Base-by-base conservation (phyloP, 2,888 invertebrate species). In the Cremastobaeus sp. region DNA sequence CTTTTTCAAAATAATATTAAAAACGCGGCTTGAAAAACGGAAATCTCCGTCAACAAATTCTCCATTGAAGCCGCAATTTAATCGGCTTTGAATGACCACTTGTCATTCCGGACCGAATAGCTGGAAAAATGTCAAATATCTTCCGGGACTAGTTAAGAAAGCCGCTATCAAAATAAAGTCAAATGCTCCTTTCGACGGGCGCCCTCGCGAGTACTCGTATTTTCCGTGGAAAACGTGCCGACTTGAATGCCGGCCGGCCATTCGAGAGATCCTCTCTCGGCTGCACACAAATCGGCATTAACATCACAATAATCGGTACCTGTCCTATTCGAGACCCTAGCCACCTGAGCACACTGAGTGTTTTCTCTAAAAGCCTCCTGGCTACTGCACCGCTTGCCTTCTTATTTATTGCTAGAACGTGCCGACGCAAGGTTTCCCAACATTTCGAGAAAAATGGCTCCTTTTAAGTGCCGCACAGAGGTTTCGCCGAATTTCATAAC, bases 281-380 rank as follows among this genome's bases (percentile, higher is more conserved):
- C 12, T 65, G 54, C 65, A 39, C 54, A 74, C 81, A 81, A 80
- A 80, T 79, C 70, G 66, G 78, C 78, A 85, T 86, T 85, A 86
- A 78, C 85, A 85, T 85, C 77, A 85, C 83, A 86, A 86, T 86
- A 80, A 48, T 81, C 77, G 73, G 80, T 83, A 83, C 83, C 81
- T 82, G 81, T 85, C 78, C 81, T 77, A 77, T 74, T 76, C 74
- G 75, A 73, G 21, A 21, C 47, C 15, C 50, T 55, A 66, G 48
- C 37, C 74, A 71, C 74, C 74, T 70, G 55, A 65, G 71, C 55
- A 75, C 69, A 68, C 70, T 21, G 60, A 72, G 60, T 62, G 62
- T 70, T 69, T 55, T 72, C 43, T 55, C 39, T 59, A 68, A 65
- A 68, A 37, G 62, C 69, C 45, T 69, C 32, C 54, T 30, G 50